phyloP scores from a whole-genome alignment of 64 coral and sea anemone species.

The Stichodactyla helianthus region DNA sequence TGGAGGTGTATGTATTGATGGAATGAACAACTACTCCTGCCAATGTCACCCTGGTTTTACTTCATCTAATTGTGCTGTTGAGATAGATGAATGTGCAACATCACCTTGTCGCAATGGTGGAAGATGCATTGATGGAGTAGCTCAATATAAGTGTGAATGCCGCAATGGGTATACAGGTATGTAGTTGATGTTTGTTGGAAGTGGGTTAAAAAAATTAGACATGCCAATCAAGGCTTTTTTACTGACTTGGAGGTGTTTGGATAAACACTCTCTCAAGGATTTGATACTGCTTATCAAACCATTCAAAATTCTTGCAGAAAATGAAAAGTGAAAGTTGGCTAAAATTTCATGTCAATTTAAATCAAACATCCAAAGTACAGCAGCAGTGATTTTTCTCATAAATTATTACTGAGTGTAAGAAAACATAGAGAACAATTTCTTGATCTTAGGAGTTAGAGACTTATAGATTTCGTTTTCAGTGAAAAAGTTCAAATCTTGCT shows the following conservation, averaged over 20 bases:
- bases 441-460: background rate
- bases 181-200: background rate
- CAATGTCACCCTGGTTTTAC: constrained; percentile 50
- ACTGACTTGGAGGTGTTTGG: too few relatives aligned
- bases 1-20: constrained; percentile 52
- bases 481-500: background rate
- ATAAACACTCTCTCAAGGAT: too few relatives aligned
- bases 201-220: too few relatives aligned
- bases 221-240: too few relatives aligned
- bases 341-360: too few relatives aligned
- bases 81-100: constrained; percentile 39
- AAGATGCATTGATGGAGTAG: constrained; percentile 50
- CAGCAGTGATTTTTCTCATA: too few relatives aligned
- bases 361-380: too few relatives aligned
- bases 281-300: too few relatives aligned
- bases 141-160: constrained; percentile 49
- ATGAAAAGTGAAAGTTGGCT: too few relatives aligned
- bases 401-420: too few relatives aligned
- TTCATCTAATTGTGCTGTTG: constrained; percentile 26
- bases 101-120: constrained; percentile 58
- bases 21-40: constrained; percentile 43
- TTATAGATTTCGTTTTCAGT: background rate
- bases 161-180: constrained; percentile 39
- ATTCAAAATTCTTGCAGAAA: too few relatives aligned
- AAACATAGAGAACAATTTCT: background rate